A percentile compares a stretch with the other conserved stretches of the same genome.
phyloP scores from a whole-genome alignment of 2,797 vertebrate species.

The Catharus ustulatus region DNA sequence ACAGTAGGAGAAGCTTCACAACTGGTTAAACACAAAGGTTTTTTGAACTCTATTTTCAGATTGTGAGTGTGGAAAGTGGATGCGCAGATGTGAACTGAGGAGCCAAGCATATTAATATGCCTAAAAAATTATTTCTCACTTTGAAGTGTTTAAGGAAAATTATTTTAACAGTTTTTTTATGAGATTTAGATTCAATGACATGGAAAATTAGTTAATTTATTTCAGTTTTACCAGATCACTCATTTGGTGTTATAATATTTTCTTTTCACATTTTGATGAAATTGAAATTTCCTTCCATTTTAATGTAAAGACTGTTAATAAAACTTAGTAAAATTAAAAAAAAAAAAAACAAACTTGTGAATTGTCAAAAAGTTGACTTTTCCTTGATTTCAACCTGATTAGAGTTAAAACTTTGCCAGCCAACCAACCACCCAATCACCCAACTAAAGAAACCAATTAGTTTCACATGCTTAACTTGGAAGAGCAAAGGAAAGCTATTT shows the following conservation, averaged over 20 bases:
- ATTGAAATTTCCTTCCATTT: background rate
- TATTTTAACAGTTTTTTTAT: background rate
- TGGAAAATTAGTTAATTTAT: background rate
- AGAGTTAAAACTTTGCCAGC: background rate
- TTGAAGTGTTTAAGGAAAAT: background rate
- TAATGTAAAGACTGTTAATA: background rate
- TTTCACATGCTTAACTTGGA: background rate
- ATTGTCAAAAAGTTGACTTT: background rate
- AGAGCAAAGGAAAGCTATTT: background rate
- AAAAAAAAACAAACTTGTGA: background rate
- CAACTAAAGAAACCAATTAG: background rate
- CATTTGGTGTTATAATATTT: background rate
- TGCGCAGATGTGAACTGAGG: background rate
- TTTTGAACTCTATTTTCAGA: background rate
- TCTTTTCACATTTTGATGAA: background rate
- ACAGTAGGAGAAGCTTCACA: background rate
- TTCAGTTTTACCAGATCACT: background rate
- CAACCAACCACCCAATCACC: background rate
- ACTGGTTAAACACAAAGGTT: background rate
- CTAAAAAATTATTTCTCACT: background rate
- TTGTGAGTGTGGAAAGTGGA: background rate
- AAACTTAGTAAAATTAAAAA: background rate
- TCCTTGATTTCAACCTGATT: background rate
- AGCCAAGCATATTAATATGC: background rate
- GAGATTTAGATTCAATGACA: background rate